Conservation (phyloP, 2,113 vertebrate genomes). For the Anas platyrhynchos region DNA sequence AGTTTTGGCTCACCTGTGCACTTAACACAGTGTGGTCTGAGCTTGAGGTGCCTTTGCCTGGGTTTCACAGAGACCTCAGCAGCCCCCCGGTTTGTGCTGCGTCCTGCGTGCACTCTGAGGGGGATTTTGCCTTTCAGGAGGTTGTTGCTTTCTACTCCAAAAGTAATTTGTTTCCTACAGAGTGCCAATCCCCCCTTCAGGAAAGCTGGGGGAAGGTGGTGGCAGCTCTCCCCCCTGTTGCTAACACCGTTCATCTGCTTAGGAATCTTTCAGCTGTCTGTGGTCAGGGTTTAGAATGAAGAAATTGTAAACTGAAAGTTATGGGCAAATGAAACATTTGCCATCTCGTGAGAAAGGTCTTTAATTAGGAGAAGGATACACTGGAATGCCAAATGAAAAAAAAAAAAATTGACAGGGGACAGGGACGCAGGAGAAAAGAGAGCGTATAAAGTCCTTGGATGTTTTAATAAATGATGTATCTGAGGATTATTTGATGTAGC, state of each 20-base stretch:
- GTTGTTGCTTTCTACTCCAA: neutral
- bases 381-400: conserved; percentile 7
- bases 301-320: conserved; percentile 17
- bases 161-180: neutral
- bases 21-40: accelerated
- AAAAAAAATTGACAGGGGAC: conserved; percentile 16
- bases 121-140: neutral
- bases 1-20: accelerated
- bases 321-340: conserved; percentile 62
- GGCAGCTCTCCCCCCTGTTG: neutral
- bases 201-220: accelerated
- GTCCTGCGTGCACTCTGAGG: neutral
- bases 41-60: neutral
- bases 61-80: accelerated
- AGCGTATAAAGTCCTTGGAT: conserved; percentile 39
- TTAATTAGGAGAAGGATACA: conserved; percentile 52
- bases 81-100: neutral
- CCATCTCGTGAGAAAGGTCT: conserved; percentile 24
- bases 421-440: conserved; percentile 20
- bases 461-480: conserved; percentile 73
- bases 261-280: neutral
- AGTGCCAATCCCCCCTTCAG: neutral
- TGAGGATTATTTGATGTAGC: conserved; percentile 63
- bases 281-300: conserved; percentile 21
- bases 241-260: neutral